Conservation (phyloP, 2,797 vertebrate genomes). For the Leptoclinus maculatus region DNA sequence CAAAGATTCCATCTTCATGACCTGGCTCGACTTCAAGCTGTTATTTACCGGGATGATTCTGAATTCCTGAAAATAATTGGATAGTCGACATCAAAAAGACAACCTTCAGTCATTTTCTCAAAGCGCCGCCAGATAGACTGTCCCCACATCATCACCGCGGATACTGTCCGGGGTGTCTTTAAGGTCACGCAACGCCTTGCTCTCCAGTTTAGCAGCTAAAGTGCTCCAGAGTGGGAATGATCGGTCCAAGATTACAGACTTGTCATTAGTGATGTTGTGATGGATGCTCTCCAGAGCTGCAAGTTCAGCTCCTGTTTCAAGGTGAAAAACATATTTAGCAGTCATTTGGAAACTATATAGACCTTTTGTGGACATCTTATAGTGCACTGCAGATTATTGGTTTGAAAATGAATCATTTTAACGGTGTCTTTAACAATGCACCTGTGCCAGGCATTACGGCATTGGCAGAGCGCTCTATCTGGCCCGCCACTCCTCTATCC, state of each 20-base stretch:
- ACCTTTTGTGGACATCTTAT: conserved; percentile 71
- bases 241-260: conserved; percentile 46
- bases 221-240: conserved; percentile 25
- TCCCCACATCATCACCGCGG: conserved; percentile 8
- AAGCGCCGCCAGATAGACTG: background rate
- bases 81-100: background rate
- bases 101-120: background rate
- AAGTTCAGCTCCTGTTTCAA: conserved; percentile 69
- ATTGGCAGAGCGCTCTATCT: conserved; percentile 66
- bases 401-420: conserved; percentile 79
- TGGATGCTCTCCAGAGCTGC: conserved; percentile 52
- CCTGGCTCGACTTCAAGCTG: background rate
- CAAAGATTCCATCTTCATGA: conserved; percentile 25
- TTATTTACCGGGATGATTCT: background rate
- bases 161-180: conserved; percentile 20
- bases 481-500: conserved; percentile 63
- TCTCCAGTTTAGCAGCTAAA: conserved; percentile 11
- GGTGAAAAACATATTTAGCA: conserved; percentile 76
- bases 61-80: background rate
- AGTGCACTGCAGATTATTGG: conserved; percentile 71
- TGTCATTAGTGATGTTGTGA: conserved; percentile 51
- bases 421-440: conserved; percentile 78
- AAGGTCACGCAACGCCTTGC: conserved; percentile 49
- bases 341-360: conserved; percentile 71
- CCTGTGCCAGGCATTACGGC: conserved; percentile 75